A percentile compares a stretch with the other conserved stretches of the same genome.
These are phyloP conservation scores for Porites cylindrica DNA, from an alignment of 92 coral and sea anemone genomes.

Conservation along the genomic window DNA sequence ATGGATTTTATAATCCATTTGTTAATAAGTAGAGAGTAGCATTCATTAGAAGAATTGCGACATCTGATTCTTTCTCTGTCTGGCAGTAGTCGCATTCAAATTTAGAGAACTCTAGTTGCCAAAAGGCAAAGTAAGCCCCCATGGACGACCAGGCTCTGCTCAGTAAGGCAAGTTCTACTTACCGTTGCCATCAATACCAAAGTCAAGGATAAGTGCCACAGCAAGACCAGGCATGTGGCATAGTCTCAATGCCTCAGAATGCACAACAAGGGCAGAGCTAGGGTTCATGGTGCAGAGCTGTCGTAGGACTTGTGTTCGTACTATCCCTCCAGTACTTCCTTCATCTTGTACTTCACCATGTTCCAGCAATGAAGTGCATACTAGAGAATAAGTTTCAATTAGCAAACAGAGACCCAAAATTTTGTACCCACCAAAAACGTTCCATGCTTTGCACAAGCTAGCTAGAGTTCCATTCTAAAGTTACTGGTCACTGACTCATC, in stretches of 20 bases:
- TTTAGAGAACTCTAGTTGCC: too few species aligned
- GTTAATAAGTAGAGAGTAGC: too few species aligned
- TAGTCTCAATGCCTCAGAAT: slow-evolving; percentile 82
- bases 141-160: background rate
- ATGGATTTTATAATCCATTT: too few species aligned
- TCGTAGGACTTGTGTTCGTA: slow-evolving; percentile 84
- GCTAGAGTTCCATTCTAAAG: too few species aligned
- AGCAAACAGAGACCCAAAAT: background rate
- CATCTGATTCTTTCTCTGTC: too few species aligned
- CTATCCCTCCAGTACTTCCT: slow-evolving; percentile 81
- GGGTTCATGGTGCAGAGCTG: slow-evolving; percentile 97
- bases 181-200: slow-evolving; percentile 65
- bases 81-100: too few species aligned
- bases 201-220: slow-evolving; percentile 91
- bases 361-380: slow-evolving; percentile 77
- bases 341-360: slow-evolving; percentile 90
- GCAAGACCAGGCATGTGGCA: slow-evolving; percentile 97
- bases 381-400: slow-evolving; percentile 25
- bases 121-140: background rate
- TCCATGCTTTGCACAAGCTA: too few species aligned
- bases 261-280: slow-evolving; percentile 82
- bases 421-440: too few species aligned
- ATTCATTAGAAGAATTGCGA: too few species aligned
- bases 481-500: too few species aligned
- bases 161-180: background rate